These are phyloP conservation scores for Trachelus iudaicus DNA, from an alignment of 2,888 invertebrate genomes.

Conservation along the genomic window DNA sequence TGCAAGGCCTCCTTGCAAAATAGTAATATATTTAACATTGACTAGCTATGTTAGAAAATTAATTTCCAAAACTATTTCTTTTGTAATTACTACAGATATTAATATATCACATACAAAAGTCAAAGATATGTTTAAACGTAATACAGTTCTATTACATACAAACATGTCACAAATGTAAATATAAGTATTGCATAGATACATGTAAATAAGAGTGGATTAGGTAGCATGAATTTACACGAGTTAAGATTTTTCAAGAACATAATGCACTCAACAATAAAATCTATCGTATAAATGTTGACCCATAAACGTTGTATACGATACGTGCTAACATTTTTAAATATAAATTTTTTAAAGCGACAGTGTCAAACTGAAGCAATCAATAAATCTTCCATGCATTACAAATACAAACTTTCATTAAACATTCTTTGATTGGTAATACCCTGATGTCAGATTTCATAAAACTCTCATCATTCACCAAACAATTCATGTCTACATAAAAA, in stretches of 20 bases:
- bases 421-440: background rate
- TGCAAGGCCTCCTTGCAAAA: constrained; percentile 39
- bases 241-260: background rate
- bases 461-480: background rate
- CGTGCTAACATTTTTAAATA: background rate
- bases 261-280: background rate
- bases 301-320: background rate
- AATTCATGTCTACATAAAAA: background rate
- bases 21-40: constrained; percentile 22
- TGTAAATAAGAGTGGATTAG: background rate
- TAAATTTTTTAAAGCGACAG: background rate
- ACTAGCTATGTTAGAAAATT: background rate
- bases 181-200: background rate
- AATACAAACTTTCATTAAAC: background rate
- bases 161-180: background rate
- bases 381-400: background rate
- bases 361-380: background rate
- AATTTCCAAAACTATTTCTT: background rate
- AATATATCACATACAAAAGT: background rate
- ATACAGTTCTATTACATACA: background rate
- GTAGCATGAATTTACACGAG: background rate
- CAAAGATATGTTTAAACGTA: background rate
- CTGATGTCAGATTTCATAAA: background rate
- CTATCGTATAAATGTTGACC: background rate
- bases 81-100: background rate